Percentiles rank a stretch among this genome's conserved stretches.
These are phyloP conservation scores for Epizoanthus ramosus DNA, from an alignment of 92 coral and sea anemone genomes.

Conservation along the genomic window DNA sequence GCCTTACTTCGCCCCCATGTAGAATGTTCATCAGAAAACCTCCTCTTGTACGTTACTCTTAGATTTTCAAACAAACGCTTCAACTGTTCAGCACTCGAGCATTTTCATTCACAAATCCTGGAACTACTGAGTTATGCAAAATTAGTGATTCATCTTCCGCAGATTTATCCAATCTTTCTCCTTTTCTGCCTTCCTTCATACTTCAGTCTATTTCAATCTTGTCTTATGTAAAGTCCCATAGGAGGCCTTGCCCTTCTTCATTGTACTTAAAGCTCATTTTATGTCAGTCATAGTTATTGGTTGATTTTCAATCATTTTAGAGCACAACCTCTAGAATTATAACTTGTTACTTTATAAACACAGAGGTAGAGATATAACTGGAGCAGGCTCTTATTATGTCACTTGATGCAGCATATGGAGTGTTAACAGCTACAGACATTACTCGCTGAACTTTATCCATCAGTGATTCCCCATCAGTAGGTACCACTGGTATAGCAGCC, in stretches of 20 bases:
- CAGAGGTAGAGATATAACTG: background rate
- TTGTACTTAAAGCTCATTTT: background rate
- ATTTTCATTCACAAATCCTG: too few species aligned
- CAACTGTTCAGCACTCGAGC: too few species aligned
- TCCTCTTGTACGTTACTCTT: too few species aligned
- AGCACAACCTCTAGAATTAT: background rate
- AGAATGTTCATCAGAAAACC: too few species aligned
- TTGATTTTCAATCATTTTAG: conserved; percentile 31
- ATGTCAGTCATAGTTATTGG: conserved; percentile 17
- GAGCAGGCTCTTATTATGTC: background rate
- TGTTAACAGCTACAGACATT: background rate
- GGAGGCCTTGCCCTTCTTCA: conserved; percentile 15
- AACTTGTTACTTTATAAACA: background rate
- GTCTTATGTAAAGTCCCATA: conserved; percentile 6
- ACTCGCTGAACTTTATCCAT: background rate
- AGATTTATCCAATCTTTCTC: background rate
- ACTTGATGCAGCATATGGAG: background rate
- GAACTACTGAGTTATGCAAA: too few species aligned
- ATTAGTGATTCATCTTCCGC: too few species aligned
- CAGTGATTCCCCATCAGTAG: conserved; percentile 2
- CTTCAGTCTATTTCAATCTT: conserved; percentile 29
- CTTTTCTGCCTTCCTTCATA: conserved; percentile 19
- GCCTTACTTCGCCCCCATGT: too few species aligned
- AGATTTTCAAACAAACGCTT: too few species aligned
- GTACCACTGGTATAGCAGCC: background rate